Evolutionary conservation across 2,113 vertebrate species (phyloP).

Genomic region (Muntiacus reevesi): DNA sequence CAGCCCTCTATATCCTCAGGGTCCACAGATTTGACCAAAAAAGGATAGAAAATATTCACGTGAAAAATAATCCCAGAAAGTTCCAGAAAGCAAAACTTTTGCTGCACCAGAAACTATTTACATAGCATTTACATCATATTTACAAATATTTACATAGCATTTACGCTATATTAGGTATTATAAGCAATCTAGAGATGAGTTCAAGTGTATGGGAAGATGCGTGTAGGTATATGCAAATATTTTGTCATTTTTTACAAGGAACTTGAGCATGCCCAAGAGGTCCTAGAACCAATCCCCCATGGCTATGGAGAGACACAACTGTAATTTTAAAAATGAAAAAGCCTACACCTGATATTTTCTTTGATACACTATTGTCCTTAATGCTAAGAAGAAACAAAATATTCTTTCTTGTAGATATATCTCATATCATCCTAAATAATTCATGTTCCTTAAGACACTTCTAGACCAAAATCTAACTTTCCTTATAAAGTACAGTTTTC

Average conservation of each 20-base stretch:
- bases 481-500: not conserved
- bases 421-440: slow-evolving; percentile 19
- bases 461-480: slow-evolving; percentile 34
- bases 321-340: not conserved
- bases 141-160: not conserved
- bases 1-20: not conserved
- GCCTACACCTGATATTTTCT: not conserved
- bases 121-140: not conserved
- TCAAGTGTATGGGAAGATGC: not conserved
- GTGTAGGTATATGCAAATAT: not conserved
- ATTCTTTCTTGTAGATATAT: not conserved
- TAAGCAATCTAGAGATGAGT: not conserved
- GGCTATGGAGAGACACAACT: not conserved
- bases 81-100: not conserved
- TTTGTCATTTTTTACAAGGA: not conserved
- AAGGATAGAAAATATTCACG: not conserved
- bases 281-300: not conserved
- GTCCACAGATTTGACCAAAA: not conserved
- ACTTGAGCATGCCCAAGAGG: not conserved
- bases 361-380: not conserved
- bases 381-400: slow-evolving; percentile 26
- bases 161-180: not conserved
- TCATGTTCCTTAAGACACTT: not conserved
- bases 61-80: not conserved
- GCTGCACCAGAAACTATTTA: not conserved